Evolutionary conservation across 2,888 invertebrate genomes (phyloP).

Genomic region (Stratiomys singularior): DNA sequence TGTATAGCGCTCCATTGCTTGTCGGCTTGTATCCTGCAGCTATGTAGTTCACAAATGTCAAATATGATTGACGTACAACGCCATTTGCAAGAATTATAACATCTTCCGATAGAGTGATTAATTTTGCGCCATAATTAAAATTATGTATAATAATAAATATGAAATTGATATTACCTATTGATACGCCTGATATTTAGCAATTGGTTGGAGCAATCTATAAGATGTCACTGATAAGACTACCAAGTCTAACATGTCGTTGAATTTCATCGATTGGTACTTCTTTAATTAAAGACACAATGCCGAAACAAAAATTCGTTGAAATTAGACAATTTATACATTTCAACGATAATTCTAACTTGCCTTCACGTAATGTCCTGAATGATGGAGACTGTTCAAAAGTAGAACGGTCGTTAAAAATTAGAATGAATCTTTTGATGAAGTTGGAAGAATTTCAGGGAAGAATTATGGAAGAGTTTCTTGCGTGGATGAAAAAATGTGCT

Average conservation of each 20-base stretch:
- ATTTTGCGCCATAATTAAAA: no score
- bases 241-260: not conserved
- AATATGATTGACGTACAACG: no score
- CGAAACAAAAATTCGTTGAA: not conserved
- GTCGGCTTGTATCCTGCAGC: no score
- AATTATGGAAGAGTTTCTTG: not conserved
- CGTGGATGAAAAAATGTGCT: slow-evolving; percentile 57
- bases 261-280: not conserved
- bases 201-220: slow-evolving; percentile 36
- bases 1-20: no score
- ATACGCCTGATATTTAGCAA: slow-evolving; percentile 47
- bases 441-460: no score
- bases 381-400: not conserved
- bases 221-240: not conserved
- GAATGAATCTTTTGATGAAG: slow-evolving; percentile 25
- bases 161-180: no score
- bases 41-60: no score
- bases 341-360: slow-evolving; percentile 19
- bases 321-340: slow-evolving; percentile 1
- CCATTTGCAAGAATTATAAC: no score
- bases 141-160: no score
- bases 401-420: not conserved
- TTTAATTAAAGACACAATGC: not conserved
- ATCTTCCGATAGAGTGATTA: no score
- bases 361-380: not conserved